Conservation (phyloP, 2,113 vertebrate species). For the Bufo gargarizans region DNA sequence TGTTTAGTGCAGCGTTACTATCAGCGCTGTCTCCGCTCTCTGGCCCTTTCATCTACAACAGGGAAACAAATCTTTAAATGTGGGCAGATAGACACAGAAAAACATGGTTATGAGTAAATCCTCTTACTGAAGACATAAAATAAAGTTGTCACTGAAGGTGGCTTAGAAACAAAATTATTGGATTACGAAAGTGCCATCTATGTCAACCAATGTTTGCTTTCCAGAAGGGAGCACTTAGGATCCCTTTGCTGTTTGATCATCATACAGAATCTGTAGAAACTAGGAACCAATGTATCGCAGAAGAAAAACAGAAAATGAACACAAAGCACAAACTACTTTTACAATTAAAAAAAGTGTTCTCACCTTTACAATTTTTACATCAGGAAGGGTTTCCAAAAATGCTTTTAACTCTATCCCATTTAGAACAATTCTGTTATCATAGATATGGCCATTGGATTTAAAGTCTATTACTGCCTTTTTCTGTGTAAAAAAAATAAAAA, state of each 20-base stretch:
- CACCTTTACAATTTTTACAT: constrained; percentile 97
- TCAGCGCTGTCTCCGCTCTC: constrained; percentile 88
- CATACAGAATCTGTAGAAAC: too few species aligned
- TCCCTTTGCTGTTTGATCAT: too few species aligned
- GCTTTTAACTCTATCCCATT: constrained; percentile 98
- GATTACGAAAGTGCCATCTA: too few species aligned
- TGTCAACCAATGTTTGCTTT: too few species aligned
- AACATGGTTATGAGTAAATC: too few species aligned
- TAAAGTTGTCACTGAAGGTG: too few species aligned
- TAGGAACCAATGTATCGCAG: too few species aligned
- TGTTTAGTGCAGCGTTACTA: constrained; percentile 86
- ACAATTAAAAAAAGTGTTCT: constrained; percentile 60
- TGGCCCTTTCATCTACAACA: constrained; percentile 89
- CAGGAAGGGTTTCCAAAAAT: constrained; percentile 95
- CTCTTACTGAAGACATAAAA: too few species aligned
- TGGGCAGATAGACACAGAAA: not conserved
- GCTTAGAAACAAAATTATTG: too few species aligned
- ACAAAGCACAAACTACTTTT: constrained; percentile 22
- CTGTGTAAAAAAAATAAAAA: constrained; percentile 66
- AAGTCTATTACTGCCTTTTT: constrained; percentile 99
- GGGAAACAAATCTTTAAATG: not conserved
- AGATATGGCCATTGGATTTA: constrained; percentile 99
- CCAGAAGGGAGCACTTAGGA: too few species aligned
- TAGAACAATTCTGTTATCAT: constrained; percentile 97
- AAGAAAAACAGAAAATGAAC: not conserved